Evolutionary conservation across 1,140 invertebrate genomes (phyloP), one percentile per base, ranked within the genome.

Genomic region (Brachionus sp.): DNA sequence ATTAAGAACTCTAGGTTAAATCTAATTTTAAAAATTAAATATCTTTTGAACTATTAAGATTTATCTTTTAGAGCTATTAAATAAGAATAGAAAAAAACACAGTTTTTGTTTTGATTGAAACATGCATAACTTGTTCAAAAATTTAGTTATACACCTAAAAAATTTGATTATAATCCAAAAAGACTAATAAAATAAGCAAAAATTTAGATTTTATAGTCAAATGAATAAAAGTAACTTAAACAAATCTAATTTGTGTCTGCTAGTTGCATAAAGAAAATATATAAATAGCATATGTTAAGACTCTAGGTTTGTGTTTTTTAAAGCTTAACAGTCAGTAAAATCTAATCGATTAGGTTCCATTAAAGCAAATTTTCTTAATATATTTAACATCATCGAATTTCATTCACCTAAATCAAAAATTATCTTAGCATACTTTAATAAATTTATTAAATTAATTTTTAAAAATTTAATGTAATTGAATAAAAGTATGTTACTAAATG

Each of bases 241-340:
- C n/a, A 57, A 57, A 57, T 57, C 50, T 57, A 57, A 57, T 57
- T 57, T 57, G 50, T 57, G 50, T 57, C 50, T 57, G 50, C 9
- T 57, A 57, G 50, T 57, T 57, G 19, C 50, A 57, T 57, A 66
- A 66, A 66, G 64, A 10, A 66, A 33, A 33, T 29, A 33, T 33
- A 66, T n/a, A 66, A 23, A 35, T 19, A 70, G 66, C 66, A 70
- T 70, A 70, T 70, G 66, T 70, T 70, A 39, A 70, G 66, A n/a
- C 37, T 70, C 35, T 70, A 16, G 35, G 16, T 39, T 70, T 66
- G 10, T 66, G 50, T 66, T 66, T 66, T 66, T 33, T 33, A 66
- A 37, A 37, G 64, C 33, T 70, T 70, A 70, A 70, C 66, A 70
- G 66, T 39, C 66, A 70, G 37, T 70, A 70, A 70, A 70, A 37